Evolutionary conservation across 2,888 invertebrate genomes (phyloP), one percentile per base, ranked within the genome.

Genomic region (Choreutis nemorana): DNA sequence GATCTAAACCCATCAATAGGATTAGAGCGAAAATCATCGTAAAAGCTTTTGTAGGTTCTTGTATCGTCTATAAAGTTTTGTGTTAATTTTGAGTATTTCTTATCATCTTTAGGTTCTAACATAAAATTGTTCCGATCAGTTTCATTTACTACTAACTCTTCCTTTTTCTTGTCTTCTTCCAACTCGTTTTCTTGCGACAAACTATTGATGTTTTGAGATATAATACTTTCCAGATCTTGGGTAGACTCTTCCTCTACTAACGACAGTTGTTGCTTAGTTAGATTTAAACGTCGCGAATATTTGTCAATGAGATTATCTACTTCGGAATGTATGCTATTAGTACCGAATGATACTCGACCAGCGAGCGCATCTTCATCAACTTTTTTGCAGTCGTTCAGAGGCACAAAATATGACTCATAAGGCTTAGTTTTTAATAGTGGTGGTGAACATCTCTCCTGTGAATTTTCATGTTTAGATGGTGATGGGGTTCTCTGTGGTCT

Each of bases 231-330:
- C 9, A 75, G 40, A 34, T 80, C 80, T 48, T 79, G 79, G 2
- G 63, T 65, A 1, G 77, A 78, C 41, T 81, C 80, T 42, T 81
- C 80, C 57, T 80, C 80, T 2, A 81, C 80, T 34, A 81, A 48
- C 2, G 80, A 80, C 1, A 81, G 46, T 37, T 80, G 77, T 36
- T 77, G 71, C 39, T 68, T 73, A 2, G 63, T 68, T 14, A 60
- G 37, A 8, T 53, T 55, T 2, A 70, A 43, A 18, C 63, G 55
- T 23, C 50, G 60, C 3, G 60, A 56, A 34, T 68, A 72, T 3
- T 55, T 60, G 21, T 77, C 67, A 29, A 66, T 56, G 7, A 60
- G 60, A 32, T 64, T 45, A 31, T 67, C 67, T 1, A 59, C 48
- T 26, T 68, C 63, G 6, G 48, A 40, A 21, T 58, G 48, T 26